phyloP scores from a whole-genome alignment of 2,888 invertebrate genomes.

The Emmelina monodactyla region DNA sequence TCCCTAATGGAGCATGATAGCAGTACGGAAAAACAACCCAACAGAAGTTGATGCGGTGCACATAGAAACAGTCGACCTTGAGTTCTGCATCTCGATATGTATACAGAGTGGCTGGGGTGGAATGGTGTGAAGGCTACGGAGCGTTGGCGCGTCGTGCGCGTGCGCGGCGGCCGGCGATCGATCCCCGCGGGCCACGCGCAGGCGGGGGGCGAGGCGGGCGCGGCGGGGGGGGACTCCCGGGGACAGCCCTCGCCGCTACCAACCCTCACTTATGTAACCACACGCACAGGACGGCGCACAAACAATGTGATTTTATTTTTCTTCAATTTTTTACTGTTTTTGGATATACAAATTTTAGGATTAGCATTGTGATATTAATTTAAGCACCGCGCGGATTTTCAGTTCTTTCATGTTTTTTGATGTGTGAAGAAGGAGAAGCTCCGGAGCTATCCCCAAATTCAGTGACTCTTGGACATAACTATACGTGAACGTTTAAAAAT shows the following conservation, averaged over 20 bases:
- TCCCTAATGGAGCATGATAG: no score
- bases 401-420: constrained; percentile 35
- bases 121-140: no score
- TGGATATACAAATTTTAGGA: constrained; percentile 59
- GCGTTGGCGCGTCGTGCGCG: constrained; percentile 18
- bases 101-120: neutral
- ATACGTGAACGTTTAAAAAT: no score
- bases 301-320: constrained; percentile 64
- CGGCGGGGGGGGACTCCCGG: constrained; percentile 14
- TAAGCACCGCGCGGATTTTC: constrained; percentile 42
- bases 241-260: constrained; percentile 29
- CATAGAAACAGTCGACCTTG: no score
- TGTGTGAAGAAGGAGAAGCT: constrained; percentile 34
- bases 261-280: constrained; percentile 60
- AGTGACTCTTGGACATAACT: no score
- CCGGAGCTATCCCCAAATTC: constrained; percentile 28
- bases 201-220: constrained; percentile 3
- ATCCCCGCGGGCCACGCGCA: constrained; percentile 14
- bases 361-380: constrained; percentile 53
- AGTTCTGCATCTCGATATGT: no score
- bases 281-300: constrained; percentile 66
- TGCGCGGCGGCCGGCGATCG: constrained; percentile 18
- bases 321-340: constrained; percentile 54
- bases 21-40: no score
- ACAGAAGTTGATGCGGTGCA: no score